A percentile compares a stretch with the other conserved stretches of the same genome.
These are phyloP conservation scores for Trachymyrmex cornetzi DNA, from an alignment of 1,140 invertebrate species.

Conservation along the genomic window DNA sequence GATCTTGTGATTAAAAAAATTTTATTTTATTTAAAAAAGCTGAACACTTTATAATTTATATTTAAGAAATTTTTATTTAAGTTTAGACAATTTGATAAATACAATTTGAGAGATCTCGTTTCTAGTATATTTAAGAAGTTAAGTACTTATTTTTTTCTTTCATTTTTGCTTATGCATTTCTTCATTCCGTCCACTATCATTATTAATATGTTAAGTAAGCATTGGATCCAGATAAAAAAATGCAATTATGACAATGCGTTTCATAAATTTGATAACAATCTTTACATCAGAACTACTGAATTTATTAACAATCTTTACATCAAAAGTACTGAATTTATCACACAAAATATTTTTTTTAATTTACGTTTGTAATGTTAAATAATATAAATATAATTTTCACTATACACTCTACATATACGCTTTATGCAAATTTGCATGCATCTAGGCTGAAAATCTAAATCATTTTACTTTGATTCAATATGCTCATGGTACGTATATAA, in stretches of 20 bases:
- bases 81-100: conserved; percentile 45
- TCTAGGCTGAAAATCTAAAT: neutral
- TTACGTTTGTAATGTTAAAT: conserved; percentile 38
- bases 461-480: conserved; percentile 7
- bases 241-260: neutral
- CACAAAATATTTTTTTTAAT: neutral
- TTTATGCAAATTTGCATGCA: neutral
- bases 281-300: conserved; percentile 15
- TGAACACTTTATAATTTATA: neutral
- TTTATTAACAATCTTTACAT: too few species aligned
- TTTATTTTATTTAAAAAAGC: conserved; percentile 13
- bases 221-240: conserved; percentile 72
- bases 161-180: conserved; percentile 62
- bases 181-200: conserved; percentile 74
- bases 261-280: conserved; percentile 13
- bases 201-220: conserved; percentile 66
- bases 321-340: conserved; percentile 1
- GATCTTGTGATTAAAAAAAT: conserved; percentile 33
- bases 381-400: neutral
- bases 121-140: conserved; percentile 28
- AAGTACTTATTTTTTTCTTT: conserved; percentile 35
- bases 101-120: conserved; percentile 62
- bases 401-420: neutral
- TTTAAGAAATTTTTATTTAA: conserved; percentile 44
- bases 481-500: conserved; percentile 1